Conservation (phyloP, 2,888 invertebrate genomes). For the Oscheius onirici region DNA sequence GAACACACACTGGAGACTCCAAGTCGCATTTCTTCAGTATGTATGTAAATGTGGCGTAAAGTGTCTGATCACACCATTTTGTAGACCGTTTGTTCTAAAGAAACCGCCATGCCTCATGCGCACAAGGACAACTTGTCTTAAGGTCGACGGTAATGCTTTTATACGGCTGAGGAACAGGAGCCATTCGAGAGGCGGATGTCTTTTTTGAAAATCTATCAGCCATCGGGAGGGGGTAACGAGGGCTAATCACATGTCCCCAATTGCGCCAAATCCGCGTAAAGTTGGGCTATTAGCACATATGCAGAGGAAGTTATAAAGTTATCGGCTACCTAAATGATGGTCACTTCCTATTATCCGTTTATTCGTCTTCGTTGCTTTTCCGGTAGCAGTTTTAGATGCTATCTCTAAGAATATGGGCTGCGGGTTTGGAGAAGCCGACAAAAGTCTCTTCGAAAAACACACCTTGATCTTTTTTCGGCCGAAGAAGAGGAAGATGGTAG, state of each 20-base stretch:
- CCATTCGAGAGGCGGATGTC: constrained; percentile 1
- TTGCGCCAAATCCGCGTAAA: not conserved
- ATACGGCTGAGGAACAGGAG: constrained; percentile 3
- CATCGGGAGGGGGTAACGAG: constrained; percentile 8
- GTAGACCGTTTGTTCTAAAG: not conserved
- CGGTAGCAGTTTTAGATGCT: not conserved
- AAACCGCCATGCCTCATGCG: constrained; percentile 8
- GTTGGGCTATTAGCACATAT: not conserved
- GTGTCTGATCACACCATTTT: not conserved
- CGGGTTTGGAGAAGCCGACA: not conserved
- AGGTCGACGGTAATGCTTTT: constrained; percentile 8
- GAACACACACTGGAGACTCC: too few relatives aligned
- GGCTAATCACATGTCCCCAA: constrained; percentile 6
- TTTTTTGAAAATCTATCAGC: not conserved
- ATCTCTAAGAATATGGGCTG: not conserved
- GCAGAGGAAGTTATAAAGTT: too few relatives aligned
- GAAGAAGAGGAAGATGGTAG: constrained; percentile 63
- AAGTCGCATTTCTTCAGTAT: not conserved
- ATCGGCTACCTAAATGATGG: not conserved
- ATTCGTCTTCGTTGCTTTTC: not conserved
- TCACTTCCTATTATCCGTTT: not conserved
- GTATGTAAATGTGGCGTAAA: not conserved
- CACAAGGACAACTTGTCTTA: constrained; percentile 12
- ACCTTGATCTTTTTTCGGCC: constrained; percentile 66
- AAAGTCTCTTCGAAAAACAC: constrained; percentile 1